These are phyloP conservation scores for Neoarius graeffei DNA, from an alignment of 2,113 vertebrate genomes.

Conservation along the genomic window DNA sequence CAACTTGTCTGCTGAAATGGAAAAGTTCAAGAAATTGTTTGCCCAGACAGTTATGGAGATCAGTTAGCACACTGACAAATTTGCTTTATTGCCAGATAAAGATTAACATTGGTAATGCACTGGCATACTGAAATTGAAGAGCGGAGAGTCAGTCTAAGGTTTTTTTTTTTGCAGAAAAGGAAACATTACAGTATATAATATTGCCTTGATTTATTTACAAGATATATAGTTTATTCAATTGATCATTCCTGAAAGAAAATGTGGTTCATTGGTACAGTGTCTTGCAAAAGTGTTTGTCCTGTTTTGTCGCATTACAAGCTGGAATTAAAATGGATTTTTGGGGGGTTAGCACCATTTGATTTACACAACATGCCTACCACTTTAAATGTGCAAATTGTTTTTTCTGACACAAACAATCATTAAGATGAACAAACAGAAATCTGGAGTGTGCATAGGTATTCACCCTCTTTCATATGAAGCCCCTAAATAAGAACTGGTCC, in stretches of 20 bases:
- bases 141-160: neutral
- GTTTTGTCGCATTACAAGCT: too few relatives aligned
- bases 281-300: too few relatives aligned
- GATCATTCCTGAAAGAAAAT: neutral
- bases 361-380: too few relatives aligned
- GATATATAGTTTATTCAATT: neutral
- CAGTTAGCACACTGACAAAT: neutral
- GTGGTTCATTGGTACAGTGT: neutral
- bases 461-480: too few relatives aligned
- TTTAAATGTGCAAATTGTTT: too few relatives aligned
- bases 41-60: neutral
- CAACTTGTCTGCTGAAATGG: neutral
- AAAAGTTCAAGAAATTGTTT: neutral
- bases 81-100: neutral
- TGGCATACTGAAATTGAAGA: neutral
- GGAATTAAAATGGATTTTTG: too few relatives aligned
- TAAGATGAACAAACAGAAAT: too few relatives aligned
- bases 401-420: too few relatives aligned
- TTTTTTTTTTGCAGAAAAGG: neutral
- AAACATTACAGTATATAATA: neutral
- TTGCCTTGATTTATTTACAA: slow-evolving; percentile 6
- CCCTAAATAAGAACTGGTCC: too few relatives aligned
- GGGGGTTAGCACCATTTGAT: too few relatives aligned
- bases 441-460: too few relatives aligned
- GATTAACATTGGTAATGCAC: neutral